Evolutionary conservation across 2,113 vertebrate genomes (phyloP).

Genomic region (Grantiella picta): DNA sequence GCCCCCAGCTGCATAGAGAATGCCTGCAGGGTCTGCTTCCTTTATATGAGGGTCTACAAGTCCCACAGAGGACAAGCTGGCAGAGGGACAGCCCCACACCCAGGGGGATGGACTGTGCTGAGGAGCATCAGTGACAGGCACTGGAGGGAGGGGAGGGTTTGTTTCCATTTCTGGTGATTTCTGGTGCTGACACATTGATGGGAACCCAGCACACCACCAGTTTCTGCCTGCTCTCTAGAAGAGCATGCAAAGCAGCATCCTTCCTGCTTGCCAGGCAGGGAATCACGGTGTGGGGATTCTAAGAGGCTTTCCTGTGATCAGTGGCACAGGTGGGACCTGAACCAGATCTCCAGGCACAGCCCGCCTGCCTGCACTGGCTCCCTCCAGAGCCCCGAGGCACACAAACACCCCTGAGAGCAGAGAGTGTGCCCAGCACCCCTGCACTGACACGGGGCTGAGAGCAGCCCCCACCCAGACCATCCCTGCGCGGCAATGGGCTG

Average conservation of each 20-base stretch:
- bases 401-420: neutral
- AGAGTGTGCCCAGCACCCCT: neutral
- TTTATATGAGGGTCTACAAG: neutral
- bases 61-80: neutral
- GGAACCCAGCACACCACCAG: neutral
- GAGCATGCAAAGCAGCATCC: neutral
- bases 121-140: neutral
- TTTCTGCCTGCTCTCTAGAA: neutral
- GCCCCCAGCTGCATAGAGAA: fast-evolving
- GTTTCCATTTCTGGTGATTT: neutral
- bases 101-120: neutral
- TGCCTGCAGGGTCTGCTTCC: neutral
- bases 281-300: neutral
- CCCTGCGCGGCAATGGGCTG: fast-evolving
- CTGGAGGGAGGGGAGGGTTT: neutral
- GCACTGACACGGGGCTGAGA: neutral
- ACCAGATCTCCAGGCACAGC: neutral
- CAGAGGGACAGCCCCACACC: neutral
- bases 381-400: neutral
- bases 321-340: neutral
- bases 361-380: neutral
- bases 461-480: neutral
- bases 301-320: neutral
- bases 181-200: neutral
- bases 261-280: neutral